Conservation (phyloP, 2,888 invertebrate species). For the Limnephilus marmoratus region DNA sequence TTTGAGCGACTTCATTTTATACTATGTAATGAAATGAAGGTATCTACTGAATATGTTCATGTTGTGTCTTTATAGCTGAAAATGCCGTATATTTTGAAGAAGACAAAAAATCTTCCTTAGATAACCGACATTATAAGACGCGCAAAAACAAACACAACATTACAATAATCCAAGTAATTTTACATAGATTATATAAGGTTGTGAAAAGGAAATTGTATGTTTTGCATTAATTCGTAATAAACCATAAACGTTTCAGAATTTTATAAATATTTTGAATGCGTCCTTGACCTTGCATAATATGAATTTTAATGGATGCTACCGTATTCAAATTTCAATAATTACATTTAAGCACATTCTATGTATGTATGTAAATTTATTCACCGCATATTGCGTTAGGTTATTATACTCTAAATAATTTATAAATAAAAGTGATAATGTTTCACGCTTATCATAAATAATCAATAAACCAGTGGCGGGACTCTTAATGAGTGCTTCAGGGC, state of each 20-base stretch:
- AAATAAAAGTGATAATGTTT: conserved; percentile 56
- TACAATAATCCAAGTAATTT: background rate
- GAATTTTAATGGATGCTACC: conserved; percentile 25
- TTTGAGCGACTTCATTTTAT: no score
- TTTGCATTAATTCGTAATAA: background rate
- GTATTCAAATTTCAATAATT: conserved; percentile 49
- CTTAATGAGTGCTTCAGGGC: background rate
- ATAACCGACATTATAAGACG: background rate
- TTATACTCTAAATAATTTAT: conserved; percentile 47
- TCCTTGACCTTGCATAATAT: conserved; percentile 47
- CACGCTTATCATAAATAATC: conserved; percentile 59
- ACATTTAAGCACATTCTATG: conserved; percentile 31
- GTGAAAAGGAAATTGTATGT: background rate
- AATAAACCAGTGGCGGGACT: conserved; percentile 16
- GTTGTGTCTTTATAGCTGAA: no score
- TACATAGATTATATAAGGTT: background rate
- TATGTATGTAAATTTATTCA: conserved; percentile 65
- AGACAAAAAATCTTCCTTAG: background rate
- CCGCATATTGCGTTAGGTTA: conserved; percentile 58
- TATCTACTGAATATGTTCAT: background rate
- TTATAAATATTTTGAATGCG: background rate
- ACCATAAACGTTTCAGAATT: background rate
- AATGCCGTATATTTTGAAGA: no score
- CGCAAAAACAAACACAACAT: background rate
- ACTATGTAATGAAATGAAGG: no score